Base-by-base conservation (phyloP, 2,797 vertebrate genomes). In the Pampus argenteus region DNA sequence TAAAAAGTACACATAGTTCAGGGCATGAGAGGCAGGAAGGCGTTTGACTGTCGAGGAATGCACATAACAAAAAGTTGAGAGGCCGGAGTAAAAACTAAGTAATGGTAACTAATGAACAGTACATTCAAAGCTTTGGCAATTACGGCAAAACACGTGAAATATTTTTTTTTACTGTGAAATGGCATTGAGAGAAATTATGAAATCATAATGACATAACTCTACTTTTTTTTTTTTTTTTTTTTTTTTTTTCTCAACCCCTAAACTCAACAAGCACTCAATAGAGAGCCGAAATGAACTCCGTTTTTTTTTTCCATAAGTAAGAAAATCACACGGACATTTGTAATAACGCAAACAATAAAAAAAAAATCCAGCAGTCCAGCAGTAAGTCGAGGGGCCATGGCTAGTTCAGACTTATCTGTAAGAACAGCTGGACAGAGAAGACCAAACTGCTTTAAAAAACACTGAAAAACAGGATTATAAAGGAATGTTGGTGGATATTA, bases 71-170 rank as follows among this genome's bases (percentile, higher is more conserved):
- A 40, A 77, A 36, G 22, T 23, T 9, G 15, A 73, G 31, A 67
- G 52, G 56, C 29, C 31, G 26, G 40, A n/a, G 22, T 25, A 36
- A 20, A n/a, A 49, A 59, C 34, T 2, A 6, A 67, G 61, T 17
- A 52, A 71, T 29, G 13, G 25, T 52, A 67, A 66, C 20, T 1
- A 14, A 67, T 45, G 18, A 49, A 55, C n/a, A 78, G 52, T 85
- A 92, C 85, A 93, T 90, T 92, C 86, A 91, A 88, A 73, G 76
- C 87, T 90, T 88, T 84, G 76, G 83, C 84, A 78, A 82, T 80
- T 83, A 85, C 87, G 81, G 83, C 83, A 75, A 86, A 88, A 79
- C 52, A 89, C 25, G 61, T 22, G 26, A 76, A 62, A 34, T 67
- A 59, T 76, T 10, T n/a, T n/a, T n/a, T n/a, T n/a, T n/a, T n/a